Evolutionary conservation across 23 tunicate species (phyloP).

Genomic region (Pegea sp.): DNA sequence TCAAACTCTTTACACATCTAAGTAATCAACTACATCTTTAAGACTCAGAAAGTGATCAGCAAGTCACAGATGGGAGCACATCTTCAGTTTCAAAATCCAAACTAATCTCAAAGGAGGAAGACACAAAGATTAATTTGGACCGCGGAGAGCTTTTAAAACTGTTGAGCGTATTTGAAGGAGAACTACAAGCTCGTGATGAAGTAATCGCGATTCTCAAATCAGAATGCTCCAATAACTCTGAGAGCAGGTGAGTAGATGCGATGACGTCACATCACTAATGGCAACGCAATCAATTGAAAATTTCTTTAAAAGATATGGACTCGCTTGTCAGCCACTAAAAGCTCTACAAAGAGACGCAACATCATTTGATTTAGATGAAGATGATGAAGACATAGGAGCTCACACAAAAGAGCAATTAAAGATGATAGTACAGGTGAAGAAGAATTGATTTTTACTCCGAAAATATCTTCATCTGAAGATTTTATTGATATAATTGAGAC

Average conservation of each 20-base stretch:
- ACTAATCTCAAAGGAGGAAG: slow-evolving; percentile 5
- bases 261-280: no score
- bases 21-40: no score
- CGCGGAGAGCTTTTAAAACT: slow-evolving; percentile 45
- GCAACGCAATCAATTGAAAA: background rate
- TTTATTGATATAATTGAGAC: no score
- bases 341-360: slow-evolving; percentile 70
- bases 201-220: slow-evolving; percentile 41
- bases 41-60: no score
- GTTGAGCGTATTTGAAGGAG: slow-evolving; percentile 76
- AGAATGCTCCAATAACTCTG: slow-evolving; percentile 34
- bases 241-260: slow-evolving; percentile 8
- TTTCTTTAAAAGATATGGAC: slow-evolving; percentile 25
- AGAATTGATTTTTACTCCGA: no score
- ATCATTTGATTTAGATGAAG: slow-evolving; percentile 13
- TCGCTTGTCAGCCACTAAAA: slow-evolving; percentile 43
- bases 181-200: slow-evolving; percentile 82
- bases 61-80: background rate
- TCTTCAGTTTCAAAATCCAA: slow-evolving; percentile 2
- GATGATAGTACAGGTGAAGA: slow-evolving; percentile 50
- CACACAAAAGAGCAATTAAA: slow-evolving; percentile 59
- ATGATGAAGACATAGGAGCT: slow-evolving; percentile 16
- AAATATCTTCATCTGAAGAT: no score
- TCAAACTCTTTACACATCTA: no score
- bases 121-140: slow-evolving; percentile 37